Conservation (phyloP, 2,888 invertebrate species). For the Campopleginae sp. region DNA sequence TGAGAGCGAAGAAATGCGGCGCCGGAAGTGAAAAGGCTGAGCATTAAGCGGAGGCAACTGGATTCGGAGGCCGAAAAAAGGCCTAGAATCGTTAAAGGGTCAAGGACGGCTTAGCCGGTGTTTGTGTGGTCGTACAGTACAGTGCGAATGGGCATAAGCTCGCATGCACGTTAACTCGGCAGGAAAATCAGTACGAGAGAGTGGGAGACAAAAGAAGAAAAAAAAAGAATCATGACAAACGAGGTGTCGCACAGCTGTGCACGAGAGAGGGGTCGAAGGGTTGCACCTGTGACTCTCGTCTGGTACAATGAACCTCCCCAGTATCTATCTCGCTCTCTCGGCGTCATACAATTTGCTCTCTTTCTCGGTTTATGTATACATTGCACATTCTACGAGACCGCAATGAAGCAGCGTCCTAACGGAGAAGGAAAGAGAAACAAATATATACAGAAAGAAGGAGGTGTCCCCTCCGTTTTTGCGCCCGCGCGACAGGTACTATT, state of each 20-base stretch:
- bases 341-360: conserved; percentile 4
- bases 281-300: conserved; percentile 61
- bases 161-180: neutral
- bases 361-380: conserved; percentile 12
- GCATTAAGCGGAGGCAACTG: conserved; percentile 36
- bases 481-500: conserved; percentile 73
- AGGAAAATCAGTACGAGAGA: conserved; percentile 22
- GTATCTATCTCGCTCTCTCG: conserved; percentile 18
- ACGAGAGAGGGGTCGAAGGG: conserved; percentile 44
- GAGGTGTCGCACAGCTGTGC: conserved; percentile 42
- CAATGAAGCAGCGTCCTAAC: conserved; percentile 59
- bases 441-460: conserved; percentile 32
- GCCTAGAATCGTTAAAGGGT: conserved; percentile 68
- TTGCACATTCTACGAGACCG: conserved; percentile 66
- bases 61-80: conserved; percentile 39
- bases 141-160: neutral
- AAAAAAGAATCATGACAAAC: conserved; percentile 42
- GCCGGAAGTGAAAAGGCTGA: conserved; percentile 48
- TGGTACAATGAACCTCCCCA: conserved; percentile 45
- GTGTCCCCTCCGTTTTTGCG: conserved; percentile 48
- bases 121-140: neutral
- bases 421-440: conserved; percentile 12
- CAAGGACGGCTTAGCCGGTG: conserved; percentile 65
- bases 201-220: conserved; percentile 18
- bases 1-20: neutral